Conservation (phyloP, 2,113 vertebrate species). For the Caracal caracal region DNA sequence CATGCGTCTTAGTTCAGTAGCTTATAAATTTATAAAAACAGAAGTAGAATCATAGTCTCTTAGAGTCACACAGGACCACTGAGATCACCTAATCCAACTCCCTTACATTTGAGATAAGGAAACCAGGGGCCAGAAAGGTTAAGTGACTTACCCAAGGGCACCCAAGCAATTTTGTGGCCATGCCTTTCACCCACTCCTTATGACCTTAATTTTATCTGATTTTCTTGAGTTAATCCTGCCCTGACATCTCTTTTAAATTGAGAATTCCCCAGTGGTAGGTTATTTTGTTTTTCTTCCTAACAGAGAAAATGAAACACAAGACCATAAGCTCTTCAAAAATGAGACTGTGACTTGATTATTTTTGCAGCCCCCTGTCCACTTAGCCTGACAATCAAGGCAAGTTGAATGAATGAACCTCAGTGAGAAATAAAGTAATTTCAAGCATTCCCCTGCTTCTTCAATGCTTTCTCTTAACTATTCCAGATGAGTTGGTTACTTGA, state of each 20-base stretch:
- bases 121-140: neutral
- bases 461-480: neutral
- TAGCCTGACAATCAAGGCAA: neutral
- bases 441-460: neutral
- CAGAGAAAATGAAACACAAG: neutral
- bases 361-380: neutral
- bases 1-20: neutral
- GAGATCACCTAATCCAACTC: neutral
- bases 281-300: neutral
- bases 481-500: neutral
- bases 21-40: neutral
- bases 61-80: neutral
- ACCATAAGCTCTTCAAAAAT: neutral
- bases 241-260: neutral
- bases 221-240: neutral
- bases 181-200: neutral
- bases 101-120: constrained; percentile 16
- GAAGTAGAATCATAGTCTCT: neutral
- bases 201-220: neutral
- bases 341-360: neutral
- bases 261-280: neutral
- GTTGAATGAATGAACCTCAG: neutral
- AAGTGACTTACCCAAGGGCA: neutral
- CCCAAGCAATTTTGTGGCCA: neutral
- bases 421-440: neutral